Percentiles rank a stretch among this genome's conserved stretches.
phyloP scores from a whole-genome alignment of 1,140 invertebrate genomes.

The Magallana angulata region DNA sequence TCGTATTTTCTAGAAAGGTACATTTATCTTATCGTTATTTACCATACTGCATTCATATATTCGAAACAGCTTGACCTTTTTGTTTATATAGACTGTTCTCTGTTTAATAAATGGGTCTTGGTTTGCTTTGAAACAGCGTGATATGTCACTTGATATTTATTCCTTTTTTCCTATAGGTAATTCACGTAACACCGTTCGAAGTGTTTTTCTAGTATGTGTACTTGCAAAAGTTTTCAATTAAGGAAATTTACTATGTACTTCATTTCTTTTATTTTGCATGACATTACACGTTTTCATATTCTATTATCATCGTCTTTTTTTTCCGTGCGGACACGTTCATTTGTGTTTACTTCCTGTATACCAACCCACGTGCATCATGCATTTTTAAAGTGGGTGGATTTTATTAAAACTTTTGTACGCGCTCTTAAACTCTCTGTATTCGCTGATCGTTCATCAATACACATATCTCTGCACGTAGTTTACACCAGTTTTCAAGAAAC shows the following conservation, averaged over 20 bases:
- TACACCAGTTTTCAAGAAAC: no score
- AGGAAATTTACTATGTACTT: neutral
- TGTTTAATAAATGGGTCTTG: no score
- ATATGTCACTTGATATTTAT: no score
- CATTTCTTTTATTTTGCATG: neutral
- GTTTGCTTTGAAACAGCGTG: no score
- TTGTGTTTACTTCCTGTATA: conserved; percentile 6
- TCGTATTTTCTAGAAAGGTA: no score
- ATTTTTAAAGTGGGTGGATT: conserved; percentile 30
- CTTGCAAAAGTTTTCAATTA: neutral
- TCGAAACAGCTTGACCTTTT: no score
- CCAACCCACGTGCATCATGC: conserved; percentile 27
- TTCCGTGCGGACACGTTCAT: conserved; percentile 23
- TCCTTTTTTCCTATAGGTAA: no score
- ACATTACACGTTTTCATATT: neutral
- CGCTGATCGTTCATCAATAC: neutral
- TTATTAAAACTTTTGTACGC: neutral
- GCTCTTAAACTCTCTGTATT: neutral
- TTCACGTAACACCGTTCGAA: neutral
- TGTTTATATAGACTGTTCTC: no score
- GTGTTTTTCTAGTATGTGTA: neutral
- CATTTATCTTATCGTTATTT: no score
- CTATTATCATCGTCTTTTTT: conserved; percentile 26
- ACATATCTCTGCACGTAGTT: neutral
- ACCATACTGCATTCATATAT: no score